Evolutionary conservation across 1,140 invertebrate species (phyloP), one percentile per base, ranked within the genome.

Genomic region (Agrypnia vestita): DNA sequence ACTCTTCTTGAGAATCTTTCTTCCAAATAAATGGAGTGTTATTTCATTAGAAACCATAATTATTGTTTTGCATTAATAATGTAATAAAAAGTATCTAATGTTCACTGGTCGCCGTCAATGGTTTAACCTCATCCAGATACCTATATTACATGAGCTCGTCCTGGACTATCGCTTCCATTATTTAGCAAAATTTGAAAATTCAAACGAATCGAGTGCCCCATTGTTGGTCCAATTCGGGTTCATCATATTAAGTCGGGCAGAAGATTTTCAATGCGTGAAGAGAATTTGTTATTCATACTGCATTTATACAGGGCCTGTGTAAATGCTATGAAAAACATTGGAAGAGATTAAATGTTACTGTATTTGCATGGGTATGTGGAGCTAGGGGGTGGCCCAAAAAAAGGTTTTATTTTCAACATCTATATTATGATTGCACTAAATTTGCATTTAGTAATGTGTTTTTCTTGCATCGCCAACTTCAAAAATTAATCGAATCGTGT

Each of bases 251-350:
- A 82, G 53, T 77, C 74, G 55, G 79, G 73, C 81, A 71, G 17
- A 80, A 79, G 79, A 82, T 82, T 82, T 67, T 67, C 49, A 72
- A 78, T 82, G 81, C 81, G 81, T 82, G 81, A 76, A 82, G 79
- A 78, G 56, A 73, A 53, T 81, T 81, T 81, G 80, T 75, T 76
- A 62, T 80, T 77, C 72, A 78, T 81, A 43, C 21, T 35, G 4
- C 17, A 69, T 69, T 69, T 46, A 43, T 69, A 35, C 46, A 19
- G 15, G 69, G 44, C 46, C 46, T 71, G 19, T 35, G 25, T 76
- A 73, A 35, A 72, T 78, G n/a, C 62, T 46, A 78, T 44, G 25
- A 75, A 73, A 81, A 75, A 75, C 80, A 75, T 81, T 81, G 75
- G 74, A 64, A 15, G 75, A 81, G 80, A 81, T 81, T 81, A 78